Percentiles rank a stretch among this genome's conserved stretches.
Evolutionary conservation across 1,140 invertebrate genomes (phyloP).

Genomic region (Lamellibrachia luymesi): DNA sequence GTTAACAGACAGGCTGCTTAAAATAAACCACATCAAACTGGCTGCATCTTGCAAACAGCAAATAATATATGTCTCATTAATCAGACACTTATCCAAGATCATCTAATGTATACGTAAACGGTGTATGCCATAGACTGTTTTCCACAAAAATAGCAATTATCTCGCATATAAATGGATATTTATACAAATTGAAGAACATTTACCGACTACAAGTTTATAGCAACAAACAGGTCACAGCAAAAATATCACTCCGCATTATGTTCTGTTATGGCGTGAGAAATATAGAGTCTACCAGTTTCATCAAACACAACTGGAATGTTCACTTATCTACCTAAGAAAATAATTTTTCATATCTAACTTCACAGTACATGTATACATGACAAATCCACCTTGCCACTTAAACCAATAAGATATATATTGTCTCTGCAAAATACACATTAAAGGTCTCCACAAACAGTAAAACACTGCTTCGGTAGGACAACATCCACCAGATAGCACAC

Average conservation of each 20-base stretch:
- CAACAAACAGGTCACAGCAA: background rate
- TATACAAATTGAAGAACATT: background rate
- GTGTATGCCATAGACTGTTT: background rate
- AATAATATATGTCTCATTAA: background rate
- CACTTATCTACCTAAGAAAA: background rate
- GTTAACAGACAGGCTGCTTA: background rate
- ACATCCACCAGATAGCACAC: no score
- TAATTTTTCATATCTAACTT: background rate
- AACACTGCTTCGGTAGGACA: no score
- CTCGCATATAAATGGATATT: background rate
- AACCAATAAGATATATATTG: background rate
- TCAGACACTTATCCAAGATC: background rate
- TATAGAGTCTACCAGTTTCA: background rate
- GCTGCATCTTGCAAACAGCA: background rate
- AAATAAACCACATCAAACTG: background rate
- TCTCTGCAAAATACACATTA: background rate
- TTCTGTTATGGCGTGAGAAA: background rate
- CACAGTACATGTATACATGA: background rate
- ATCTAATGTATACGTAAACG: background rate
- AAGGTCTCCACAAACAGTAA: background rate
- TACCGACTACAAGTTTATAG: background rate
- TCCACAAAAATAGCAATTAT: conserved; percentile 5
- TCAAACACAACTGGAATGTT: background rate
- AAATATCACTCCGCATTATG: background rate
- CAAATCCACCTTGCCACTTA: background rate